Percentiles rank a stretch among this genome's conserved stretches.
phyloP scores from a whole-genome alignment of 92 coral and sea anemone genomes.

The Scolanthus callimorphus region DNA sequence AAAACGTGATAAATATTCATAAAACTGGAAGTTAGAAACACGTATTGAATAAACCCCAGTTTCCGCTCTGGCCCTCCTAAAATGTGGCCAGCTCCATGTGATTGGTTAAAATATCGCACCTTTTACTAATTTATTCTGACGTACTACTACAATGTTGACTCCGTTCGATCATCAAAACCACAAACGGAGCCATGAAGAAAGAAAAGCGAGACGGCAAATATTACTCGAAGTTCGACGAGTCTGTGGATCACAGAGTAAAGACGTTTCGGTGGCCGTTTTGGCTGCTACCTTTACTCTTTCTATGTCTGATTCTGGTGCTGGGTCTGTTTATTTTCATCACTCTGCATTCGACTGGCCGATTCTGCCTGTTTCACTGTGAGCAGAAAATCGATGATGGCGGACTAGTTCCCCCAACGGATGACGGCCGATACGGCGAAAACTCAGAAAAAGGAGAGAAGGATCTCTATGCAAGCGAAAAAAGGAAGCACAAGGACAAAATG shows the following conservation, averaged over 20 bases:
- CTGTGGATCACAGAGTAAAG: slow-evolving; percentile 39
- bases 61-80: no score
- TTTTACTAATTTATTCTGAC: no score
- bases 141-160: no score
- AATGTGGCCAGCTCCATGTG: no score
- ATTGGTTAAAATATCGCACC: no score
- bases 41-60: no score
- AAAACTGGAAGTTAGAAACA: no score
- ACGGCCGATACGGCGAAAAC: slow-evolving; percentile 4
- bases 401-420: slow-evolving; percentile 13
- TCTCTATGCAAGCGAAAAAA: background rate
- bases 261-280: slow-evolving; percentile 60
- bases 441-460: background rate
- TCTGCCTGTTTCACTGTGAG: slow-evolving; percentile 63
- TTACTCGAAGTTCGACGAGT: slow-evolving; percentile 35
- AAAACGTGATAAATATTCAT: no score
- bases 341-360: slow-evolving; percentile 63
- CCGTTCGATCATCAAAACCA: no score
- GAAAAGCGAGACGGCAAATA: no score
- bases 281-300: slow-evolving; percentile 48
- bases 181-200: slow-evolving; percentile 7
- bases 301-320: slow-evolving; percentile 45
- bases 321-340: slow-evolving; percentile 68
- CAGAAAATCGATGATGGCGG: slow-evolving; percentile 24
- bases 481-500: slow-evolving; percentile 3